Base-by-base conservation (phyloP, 2,888 invertebrate genomes). In the Drosophila gaucha region DNA sequence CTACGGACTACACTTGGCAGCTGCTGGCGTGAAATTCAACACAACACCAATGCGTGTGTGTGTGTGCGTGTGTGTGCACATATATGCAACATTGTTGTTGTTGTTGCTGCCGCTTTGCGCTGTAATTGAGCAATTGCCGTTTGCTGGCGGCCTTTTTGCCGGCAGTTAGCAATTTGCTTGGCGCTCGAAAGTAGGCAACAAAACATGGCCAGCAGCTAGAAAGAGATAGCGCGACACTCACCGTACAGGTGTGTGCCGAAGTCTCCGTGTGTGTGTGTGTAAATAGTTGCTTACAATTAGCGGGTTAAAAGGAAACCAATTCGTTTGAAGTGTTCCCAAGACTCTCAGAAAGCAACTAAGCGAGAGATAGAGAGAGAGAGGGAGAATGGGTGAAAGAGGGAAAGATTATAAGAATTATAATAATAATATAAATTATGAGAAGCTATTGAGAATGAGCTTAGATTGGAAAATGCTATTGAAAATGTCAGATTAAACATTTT, bases 1-100 rank as follows among this genome's bases (percentile, higher is more conserved):
- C 76, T 83, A 83, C 86, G 76, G 79, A 82, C 85, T 87, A 80
- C 80, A 82, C 79, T 85, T 85, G 85, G 78, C 87, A 87, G 88
- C 68, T 79, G 47, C 60, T 87, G 82, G 82, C 82, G 82, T 82
- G 82, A 82, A 87, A 82, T 82, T 85, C 82, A 87, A 87, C 88
- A 85, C 87, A 87, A 86, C 78, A 80, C 78, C 85, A 64, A 38
- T 47, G 44, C 47, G 44, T 31, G 47, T 49, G 26, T 33, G 18
- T 41, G 35, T 50, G 55, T 59, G 39, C 55, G 55, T 57, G 54
- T 63, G 33, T 58, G 54, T 60, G 44, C 56, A 31, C 51, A 41
- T 49, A 33, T 54, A 18, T 43, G 54, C 74, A 46, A 30, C 18
- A 26, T 41, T 54, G 60, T 47, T 77, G 74, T 47, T 65, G 43